Evolutionary conservation across 2,113 vertebrate species (phyloP), one percentile per base, ranked within the genome.

Genomic region (Thamnaconus septentrionalis): DNA sequence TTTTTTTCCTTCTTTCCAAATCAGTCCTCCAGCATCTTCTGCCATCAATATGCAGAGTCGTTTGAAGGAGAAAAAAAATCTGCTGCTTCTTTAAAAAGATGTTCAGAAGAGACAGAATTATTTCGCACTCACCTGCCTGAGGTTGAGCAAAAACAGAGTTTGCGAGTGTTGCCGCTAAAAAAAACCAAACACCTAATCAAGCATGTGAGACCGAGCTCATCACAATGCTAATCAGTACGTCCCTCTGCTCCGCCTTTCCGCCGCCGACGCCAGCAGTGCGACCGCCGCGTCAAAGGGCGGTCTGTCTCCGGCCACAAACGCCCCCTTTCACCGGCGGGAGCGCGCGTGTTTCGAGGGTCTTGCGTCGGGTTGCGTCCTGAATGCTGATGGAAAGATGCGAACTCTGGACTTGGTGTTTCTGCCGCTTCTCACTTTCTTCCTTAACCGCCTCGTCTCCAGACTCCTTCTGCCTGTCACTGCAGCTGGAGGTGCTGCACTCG

Each of bases 391-490:
- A 18, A 59, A 46, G 60, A 70, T 75, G 65, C 56, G 61, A 68
- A 8, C 44, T 42, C 44, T 45, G 7, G 44, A 6, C 5, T 45
- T 45, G 44, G 5, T 2, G 1, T 45, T 68, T 18, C 58, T 68
- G 60, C 76, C 41, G 58, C 61, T 71, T 59, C 18, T 5, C 48
- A 55, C 46, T 55, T 7, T 66, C 56, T 56, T 66, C 56, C 93
- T 97, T 97, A 93, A 94, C 90, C 8, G 9, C 10, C 4, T 12
- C 9, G 0, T 72, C 3, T 42, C 80, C 90, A 99, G 97, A 99
- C 88, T 98, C 96, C 41, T 99, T 99, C 87, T 99, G 97, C 85
- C 86, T 99, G 72, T 98, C 97, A 3, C 95, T 99, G 81, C 97
- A 99, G 84, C 89, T 99, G 62, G 97, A 99, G 88, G 97, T 99